Conservation (phyloP, 2,888 invertebrate species). For the Siphonodentalium dalli region DNA sequence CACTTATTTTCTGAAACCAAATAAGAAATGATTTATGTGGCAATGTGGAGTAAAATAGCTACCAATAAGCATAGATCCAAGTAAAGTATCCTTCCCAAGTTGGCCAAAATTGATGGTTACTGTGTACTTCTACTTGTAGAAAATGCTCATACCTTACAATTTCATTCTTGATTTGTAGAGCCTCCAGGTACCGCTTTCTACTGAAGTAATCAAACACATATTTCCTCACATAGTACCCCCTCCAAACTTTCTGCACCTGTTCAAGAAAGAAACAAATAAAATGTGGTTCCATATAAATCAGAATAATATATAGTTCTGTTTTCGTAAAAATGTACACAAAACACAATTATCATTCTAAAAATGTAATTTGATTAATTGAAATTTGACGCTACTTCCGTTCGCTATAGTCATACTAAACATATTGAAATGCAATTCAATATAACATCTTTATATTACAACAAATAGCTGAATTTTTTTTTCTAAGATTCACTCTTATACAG, state of each 20-base stretch:
- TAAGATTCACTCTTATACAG: too few species aligned
- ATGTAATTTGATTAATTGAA: too few species aligned
- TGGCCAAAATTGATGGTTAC: not conserved
- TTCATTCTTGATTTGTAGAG: conserved; percentile 59
- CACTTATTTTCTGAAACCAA: too few species aligned
- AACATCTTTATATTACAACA: too few species aligned
- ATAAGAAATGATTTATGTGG: too few species aligned
- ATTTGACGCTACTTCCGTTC: too few species aligned
- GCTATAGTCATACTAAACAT: too few species aligned
- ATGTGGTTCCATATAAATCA: not conserved
- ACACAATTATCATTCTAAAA: not conserved
- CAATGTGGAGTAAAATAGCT: too few species aligned
- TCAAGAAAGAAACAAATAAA: conserved; percentile 8
- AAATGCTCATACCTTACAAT: conserved; percentile 50
- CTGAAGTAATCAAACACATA: conserved; percentile 63
- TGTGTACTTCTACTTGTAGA: not conserved
- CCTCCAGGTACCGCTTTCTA: conserved; percentile 59
- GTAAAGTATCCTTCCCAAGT: not conserved
- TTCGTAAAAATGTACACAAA: not conserved
- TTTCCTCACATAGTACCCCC: conserved; percentile 64
- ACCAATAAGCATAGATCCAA: not conserved
- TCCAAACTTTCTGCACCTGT: conserved; percentile 64
- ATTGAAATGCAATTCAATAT: too few species aligned
- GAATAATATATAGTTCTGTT: not conserved
- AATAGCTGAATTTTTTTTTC: too few species aligned